Conservation (phyloP, 1,140 invertebrate genomes). For the Triops longicaudatus region DNA sequence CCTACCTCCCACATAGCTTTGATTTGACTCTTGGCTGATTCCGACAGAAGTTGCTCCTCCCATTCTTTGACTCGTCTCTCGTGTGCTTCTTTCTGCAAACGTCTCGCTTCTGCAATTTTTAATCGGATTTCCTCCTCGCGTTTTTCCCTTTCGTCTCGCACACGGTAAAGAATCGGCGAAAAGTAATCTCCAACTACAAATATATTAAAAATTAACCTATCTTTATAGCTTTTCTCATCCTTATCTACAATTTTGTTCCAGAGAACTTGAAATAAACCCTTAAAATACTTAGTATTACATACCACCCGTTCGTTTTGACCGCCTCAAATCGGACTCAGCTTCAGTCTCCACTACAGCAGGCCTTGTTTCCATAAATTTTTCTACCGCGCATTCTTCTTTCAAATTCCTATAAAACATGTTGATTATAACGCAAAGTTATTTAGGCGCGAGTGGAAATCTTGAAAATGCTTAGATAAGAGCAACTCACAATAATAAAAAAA, state of each 20-base stretch:
- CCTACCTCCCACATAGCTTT: conserved; percentile 44
- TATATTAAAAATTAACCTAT: conserved; percentile 29
- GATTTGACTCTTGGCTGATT: conserved; percentile 35
- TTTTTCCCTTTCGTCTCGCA: conserved; percentile 38
- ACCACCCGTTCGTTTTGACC: neutral
- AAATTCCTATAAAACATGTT: conserved; percentile 16
- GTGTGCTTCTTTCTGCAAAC: conserved; percentile 37
- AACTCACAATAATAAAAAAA: neutral
- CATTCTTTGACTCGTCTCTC: conserved; percentile 39
- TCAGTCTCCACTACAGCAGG: neutral
- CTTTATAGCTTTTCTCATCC: too few relatives aligned
- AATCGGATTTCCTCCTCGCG: conserved; percentile 37
- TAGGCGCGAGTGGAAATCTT: too few relatives aligned
- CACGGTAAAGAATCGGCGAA: conserved; percentile 38
- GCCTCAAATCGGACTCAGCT: conserved; percentile 11
- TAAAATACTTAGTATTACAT: neutral
- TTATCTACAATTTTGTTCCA: conserved; percentile 38
- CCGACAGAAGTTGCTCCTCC: conserved; percentile 40
- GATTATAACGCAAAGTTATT: too few relatives aligned
- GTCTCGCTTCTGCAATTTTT: conserved; percentile 37
- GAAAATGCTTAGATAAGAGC: too few relatives aligned
- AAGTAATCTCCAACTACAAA: conserved; percentile 32
- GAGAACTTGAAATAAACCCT: conserved; percentile 27
- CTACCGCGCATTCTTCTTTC: conserved; percentile 20
- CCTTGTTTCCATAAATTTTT: neutral